phyloP scores from a whole-genome alignment of 2,797 vertebrate genomes.

The Acanthurus tractus region DNA sequence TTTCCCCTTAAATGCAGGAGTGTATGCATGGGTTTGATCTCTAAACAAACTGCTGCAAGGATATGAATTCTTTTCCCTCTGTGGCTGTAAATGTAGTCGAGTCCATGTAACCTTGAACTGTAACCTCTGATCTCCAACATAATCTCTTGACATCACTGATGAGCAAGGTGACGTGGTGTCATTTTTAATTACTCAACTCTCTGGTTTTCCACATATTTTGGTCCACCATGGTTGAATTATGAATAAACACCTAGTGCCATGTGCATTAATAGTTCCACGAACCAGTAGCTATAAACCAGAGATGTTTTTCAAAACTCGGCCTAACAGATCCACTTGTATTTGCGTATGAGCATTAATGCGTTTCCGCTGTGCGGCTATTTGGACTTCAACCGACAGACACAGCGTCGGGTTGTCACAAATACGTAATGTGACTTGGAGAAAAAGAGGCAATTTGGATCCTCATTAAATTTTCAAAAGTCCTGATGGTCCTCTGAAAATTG shows the following conservation, averaged over 20 bases:
- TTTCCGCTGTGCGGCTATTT: slow-evolving; percentile 31
- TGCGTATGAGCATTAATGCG: slow-evolving; percentile 8
- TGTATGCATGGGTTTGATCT: slow-evolving; percentile 40
- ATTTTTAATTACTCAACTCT: background rate
- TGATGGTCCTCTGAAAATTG: slow-evolving; percentile 84
- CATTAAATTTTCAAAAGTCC: slow-evolving; percentile 86
- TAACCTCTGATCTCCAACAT: slow-evolving; percentile 2
- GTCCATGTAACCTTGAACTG: slow-evolving; percentile 43
- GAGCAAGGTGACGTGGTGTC: slow-evolving; percentile 6
- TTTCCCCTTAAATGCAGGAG: slow-evolving; percentile 45
- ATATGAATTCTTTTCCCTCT: background rate
- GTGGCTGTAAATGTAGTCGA: slow-evolving; percentile 21
- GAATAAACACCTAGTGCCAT: slow-evolving; percentile 1
- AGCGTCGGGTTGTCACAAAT: slow-evolving; percentile 60
- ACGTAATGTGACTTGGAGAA: slow-evolving; percentile 63
- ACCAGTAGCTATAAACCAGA: background rate
- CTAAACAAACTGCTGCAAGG: slow-evolving; percentile 22
- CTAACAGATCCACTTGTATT: slow-evolving; percentile 9
- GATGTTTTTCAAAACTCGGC: slow-evolving; percentile 16
- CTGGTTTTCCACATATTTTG: background rate
- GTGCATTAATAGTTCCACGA: background rate
- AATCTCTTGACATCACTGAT: slow-evolving; percentile 10
- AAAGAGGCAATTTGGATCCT: slow-evolving; percentile 83
- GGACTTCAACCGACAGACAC: slow-evolving; percentile 55
- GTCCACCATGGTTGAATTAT: slow-evolving; percentile 3